Percentiles rank a stretch among this genome's conserved stretches.
Evolutionary conservation across 2,113 vertebrate species (phyloP).

Genomic region (Thermophis baileyi): DNA sequence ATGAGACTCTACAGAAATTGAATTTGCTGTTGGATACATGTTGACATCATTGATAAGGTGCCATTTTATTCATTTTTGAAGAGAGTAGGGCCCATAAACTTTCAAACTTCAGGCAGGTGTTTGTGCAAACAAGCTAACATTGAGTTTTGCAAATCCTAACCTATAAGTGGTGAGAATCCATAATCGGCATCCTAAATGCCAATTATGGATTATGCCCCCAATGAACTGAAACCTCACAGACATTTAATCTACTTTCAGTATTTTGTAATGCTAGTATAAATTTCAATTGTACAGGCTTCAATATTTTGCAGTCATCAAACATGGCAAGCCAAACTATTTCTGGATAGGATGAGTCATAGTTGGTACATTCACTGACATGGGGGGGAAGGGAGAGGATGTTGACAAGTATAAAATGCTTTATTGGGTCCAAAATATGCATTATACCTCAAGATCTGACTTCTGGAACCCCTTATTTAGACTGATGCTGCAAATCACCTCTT

Average conservation of each 20-base stretch:
- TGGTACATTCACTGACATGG: not conserved
- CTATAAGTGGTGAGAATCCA: not conserved
- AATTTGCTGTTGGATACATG: not conserved
- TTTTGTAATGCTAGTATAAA: not conserved
- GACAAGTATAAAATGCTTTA: not conserved
- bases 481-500: not conserved
- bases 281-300: not conserved
- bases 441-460: not conserved
- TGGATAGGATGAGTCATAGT: not conserved
- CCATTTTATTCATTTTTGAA: not conserved
- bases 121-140: not conserved
- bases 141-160: not conserved
- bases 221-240: not conserved
- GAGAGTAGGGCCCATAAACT: not conserved
- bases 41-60: not conserved
- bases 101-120: not conserved
- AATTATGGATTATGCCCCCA: no score
- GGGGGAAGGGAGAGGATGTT: not conserved
- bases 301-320: not conserved
- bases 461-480: not conserved
- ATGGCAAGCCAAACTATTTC: not conserved
- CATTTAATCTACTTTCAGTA: not conserved
- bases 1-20: not conserved
- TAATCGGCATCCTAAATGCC: not conserved
- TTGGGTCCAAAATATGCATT: not conserved